phyloP scores from a whole-genome alignment of 2,797 vertebrate genomes.

The Sciurus vulgaris region DNA sequence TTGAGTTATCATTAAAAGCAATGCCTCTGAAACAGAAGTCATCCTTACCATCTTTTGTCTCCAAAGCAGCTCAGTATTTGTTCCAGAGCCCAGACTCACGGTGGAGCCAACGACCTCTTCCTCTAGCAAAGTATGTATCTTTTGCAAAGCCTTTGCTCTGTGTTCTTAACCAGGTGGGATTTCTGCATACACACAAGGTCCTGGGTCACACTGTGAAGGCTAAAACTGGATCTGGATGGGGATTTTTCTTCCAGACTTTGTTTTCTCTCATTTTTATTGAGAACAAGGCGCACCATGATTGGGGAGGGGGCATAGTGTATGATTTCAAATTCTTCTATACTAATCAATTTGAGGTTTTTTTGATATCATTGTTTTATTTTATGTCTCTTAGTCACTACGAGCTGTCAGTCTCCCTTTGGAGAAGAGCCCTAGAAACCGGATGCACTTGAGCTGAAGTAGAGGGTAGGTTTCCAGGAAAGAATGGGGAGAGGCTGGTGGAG shows the following conservation, averaged over 20 bases:
- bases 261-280: constrained; percentile 22
- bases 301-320: neutral
- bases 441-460: neutral
- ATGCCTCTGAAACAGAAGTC: constrained; percentile 57
- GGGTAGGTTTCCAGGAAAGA: neutral
- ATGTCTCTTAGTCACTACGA: neutral
- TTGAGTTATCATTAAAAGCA: constrained; percentile 64
- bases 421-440: neutral
- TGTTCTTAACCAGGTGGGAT: neutral
- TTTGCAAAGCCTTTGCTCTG: neutral
- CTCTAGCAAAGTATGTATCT: neutral
- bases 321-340: neutral
- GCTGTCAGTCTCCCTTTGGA: neutral
- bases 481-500: too few relatives aligned
- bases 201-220: neutral
- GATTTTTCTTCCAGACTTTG: neutral
- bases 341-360: neutral
- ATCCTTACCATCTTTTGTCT: neutral
- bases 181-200: neutral
- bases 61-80: neutral
- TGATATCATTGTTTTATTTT: neutral
- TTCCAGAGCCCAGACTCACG: neutral
- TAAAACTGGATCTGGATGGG: neutral
- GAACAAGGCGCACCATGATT: neutral
- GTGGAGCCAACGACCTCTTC: accelerated